Base-by-base conservation (phyloP, 2,888 invertebrate genomes). In the Palloptera scutellata region DNA sequence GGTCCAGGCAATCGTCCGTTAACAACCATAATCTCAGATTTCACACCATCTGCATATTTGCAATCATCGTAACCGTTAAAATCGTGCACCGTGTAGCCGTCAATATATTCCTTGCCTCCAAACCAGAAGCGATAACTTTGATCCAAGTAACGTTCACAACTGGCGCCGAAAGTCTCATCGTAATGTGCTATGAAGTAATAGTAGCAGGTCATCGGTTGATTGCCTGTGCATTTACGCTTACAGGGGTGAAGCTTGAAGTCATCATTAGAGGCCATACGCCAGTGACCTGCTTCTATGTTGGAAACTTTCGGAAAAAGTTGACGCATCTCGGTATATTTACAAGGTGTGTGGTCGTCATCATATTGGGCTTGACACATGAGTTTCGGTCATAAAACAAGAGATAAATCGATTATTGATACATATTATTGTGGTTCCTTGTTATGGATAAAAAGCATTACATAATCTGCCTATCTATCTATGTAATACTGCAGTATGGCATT, bases 181-280 rank as follows among this genome's bases (percentile, higher is more conserved):
- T 81, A 78, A 64, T 83, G 83, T 1, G 81, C 76, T 3, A 81
- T 76, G 75, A 83, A 76, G 45, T 82, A 80, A 65, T 82, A 83
- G 64, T 83, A 82, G 64, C 83, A 83, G 12, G 79, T 81, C 81
- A 81, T 78, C 1, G 76, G 69, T 60, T 78, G 77, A 52, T 79
- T 71, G 3, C 70, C 70, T 4, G 72, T 67, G 60, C 83, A 83
- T 15, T 77, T 75, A 1, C 83, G 79, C 19, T 76, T 77, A 64
- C 83, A 83, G 1, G 83, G 83, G 74, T 83, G 83, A n/a, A 73
- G 66, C 64, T 69, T 67, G 52, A 67, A 66, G 54, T 72, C 71
- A 20, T 76, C 75, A 67, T 72, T 77, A 15, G 74, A 76, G 0
- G 76, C 72, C 61, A 72, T 70, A 0, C 80, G 78, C 80, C 78